Conservation (phyloP, 1,140 invertebrate genomes). For the Drepana arcuata region DNA sequence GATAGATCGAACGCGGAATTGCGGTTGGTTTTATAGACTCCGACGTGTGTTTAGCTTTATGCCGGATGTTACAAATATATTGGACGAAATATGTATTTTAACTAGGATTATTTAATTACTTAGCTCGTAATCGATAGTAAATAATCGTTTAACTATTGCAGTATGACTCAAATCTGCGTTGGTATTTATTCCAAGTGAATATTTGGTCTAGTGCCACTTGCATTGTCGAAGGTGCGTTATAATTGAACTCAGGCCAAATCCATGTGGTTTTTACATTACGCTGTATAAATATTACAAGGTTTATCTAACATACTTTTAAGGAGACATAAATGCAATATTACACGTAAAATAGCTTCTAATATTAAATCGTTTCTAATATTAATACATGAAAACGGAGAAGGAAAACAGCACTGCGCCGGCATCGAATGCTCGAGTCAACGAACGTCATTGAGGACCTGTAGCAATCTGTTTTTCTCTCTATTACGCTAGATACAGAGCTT, state of each 20-base stretch:
- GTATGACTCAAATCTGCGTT: too few relatives aligned
- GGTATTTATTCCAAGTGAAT: too few relatives aligned
- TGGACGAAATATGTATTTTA: not conserved
- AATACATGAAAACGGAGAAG: constrained; percentile 70
- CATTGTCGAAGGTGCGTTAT: too few relatives aligned
- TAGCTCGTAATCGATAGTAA: constrained; percentile 1
- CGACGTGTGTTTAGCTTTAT: not conserved
- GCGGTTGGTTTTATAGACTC: constrained; percentile 12
- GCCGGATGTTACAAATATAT: not conserved
- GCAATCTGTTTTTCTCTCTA: constrained; percentile 27
- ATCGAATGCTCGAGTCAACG: constrained; percentile 70
- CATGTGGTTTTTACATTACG: too few relatives aligned
- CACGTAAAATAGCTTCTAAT: not conserved
- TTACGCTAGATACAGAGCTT: constrained; percentile 21
- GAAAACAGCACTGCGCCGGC: constrained; percentile 68
- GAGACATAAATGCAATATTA: too few relatives aligned
- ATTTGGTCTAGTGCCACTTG: too few relatives aligned
- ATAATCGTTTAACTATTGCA: too few relatives aligned
- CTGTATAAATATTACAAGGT: too few relatives aligned
- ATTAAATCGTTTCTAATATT: constrained; percentile 64
- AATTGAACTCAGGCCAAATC: too few relatives aligned
- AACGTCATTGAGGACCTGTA: constrained; percentile 62
- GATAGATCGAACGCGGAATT: constrained; percentile 30
- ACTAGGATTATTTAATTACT: not conserved
- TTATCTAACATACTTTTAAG: too few relatives aligned